Base-by-base conservation (phyloP, 1,140 invertebrate genomes). In the Caenorhabditis briggsae region DNA sequence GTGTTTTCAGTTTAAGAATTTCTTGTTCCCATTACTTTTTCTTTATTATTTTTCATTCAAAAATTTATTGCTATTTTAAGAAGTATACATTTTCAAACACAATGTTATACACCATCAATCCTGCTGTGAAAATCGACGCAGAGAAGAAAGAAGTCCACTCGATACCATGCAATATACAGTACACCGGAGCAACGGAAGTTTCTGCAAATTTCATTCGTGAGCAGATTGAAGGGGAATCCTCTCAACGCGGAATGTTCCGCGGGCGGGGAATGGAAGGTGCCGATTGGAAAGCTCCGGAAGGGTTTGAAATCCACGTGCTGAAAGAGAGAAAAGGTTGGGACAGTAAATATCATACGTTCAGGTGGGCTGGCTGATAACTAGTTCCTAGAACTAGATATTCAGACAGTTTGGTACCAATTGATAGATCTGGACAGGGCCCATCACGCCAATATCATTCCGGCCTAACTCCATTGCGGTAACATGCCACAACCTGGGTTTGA, bases 181-280 rank as follows among this genome's bases (percentile, higher is more conserved):
- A 84, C 23, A 87, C 86, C 12, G 86, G 86, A 7, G 23, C 82
- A 7, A 46, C 59, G 2, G 33, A 84, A 14, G 16, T 74, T 55
- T 83, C 41, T 41, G 58, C 23, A 23, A 86, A 87, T 61, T 87
- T 87, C 50, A 64, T 87, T 23, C 33, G 61, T n/a, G 83, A 65
- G 18, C 82, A 83, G 53, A 23, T 56, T 5, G 50, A 87, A 14
- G 61, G 50, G 8, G 82, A 84, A 46, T 41, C 33, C 2, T 46
- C 5, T 12, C 18, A 46, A 20, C 41, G 48, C 9, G 41, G 41
- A 46, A 82, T 59, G 23, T 87, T 84, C 16, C 46, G 86, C 11
- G 86, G 86, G 5, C 43, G 86, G 12, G 82, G 82, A n/a, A n/a
- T 86, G 20, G 85, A 86, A 64, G 85, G 85, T 16, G 50, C 43